Percentiles rank a stretch among this genome's conserved stretches.
phyloP scores from a whole-genome alignment of 2,797 vertebrate species.

The Rhadinocentrus ornatus region DNA sequence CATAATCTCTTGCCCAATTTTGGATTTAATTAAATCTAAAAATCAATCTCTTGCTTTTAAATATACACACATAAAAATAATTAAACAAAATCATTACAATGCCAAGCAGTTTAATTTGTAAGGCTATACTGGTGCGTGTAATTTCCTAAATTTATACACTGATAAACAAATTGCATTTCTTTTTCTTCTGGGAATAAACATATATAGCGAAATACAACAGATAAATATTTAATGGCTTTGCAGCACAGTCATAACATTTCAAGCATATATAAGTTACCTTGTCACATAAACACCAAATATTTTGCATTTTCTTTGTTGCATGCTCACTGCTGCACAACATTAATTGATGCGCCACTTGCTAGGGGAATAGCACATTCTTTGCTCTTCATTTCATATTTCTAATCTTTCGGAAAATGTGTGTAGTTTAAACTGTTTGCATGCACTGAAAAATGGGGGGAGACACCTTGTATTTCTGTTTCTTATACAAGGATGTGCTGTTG shows the following conservation, averaged over 20 bases:
- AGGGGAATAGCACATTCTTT: background rate
- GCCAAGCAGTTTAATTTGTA: slow-evolving; percentile 43
- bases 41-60: slow-evolving; percentile 18
- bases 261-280: background rate
- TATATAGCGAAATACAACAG: background rate
- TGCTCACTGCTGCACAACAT: background rate
- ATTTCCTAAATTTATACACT: slow-evolving; percentile 5
- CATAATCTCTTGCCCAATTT: slow-evolving; percentile 4
- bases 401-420: background rate
- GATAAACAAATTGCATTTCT: background rate
- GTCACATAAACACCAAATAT: background rate
- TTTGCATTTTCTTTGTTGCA: background rate
- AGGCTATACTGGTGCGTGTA: slow-evolving; percentile 60
- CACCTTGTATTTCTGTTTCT: background rate
- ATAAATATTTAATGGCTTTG: background rate
- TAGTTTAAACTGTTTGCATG: background rate
- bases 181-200: background rate
- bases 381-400: background rate
- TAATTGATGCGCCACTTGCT: background rate
- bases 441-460: background rate
- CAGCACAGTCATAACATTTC: background rate
- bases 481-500: background rate
- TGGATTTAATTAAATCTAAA: slow-evolving; percentile 30
- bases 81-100: slow-evolving; percentile 8
- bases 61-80: slow-evolving; percentile 17